Conservation (phyloP, 1,140 invertebrate species). For the Andricus grossulariae region DNA sequence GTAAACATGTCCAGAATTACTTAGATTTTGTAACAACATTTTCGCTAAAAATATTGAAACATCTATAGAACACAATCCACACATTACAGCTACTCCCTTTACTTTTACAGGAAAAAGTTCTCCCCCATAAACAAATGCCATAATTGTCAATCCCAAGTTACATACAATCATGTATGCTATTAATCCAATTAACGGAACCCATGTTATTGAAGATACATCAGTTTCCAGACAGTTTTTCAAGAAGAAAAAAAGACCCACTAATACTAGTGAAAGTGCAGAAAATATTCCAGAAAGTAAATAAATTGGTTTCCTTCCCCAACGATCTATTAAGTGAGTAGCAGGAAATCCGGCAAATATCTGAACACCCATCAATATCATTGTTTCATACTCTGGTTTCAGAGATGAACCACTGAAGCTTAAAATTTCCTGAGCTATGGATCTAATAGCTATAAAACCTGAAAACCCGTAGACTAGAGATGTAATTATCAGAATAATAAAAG, state of each 20-base stretch:
- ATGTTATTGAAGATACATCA: slow-evolving; percentile 61
- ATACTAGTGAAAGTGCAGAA: slow-evolving; percentile 76
- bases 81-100: slow-evolving; percentile 55
- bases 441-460: slow-evolving; percentile 85
- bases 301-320: slow-evolving; percentile 81
- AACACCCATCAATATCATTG: slow-evolving; percentile 82
- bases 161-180: slow-evolving; percentile 67
- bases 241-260: slow-evolving; percentile 76
- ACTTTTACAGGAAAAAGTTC: background rate
- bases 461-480: slow-evolving; percentile 86
- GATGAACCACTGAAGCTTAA: slow-evolving; percentile 81
- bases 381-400: slow-evolving; percentile 73
- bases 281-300: slow-evolving; percentile 80
- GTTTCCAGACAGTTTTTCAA: slow-evolving; percentile 59
- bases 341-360: slow-evolving; percentile 81
- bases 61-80: slow-evolving; percentile 58
- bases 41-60: too few relatives aligned
- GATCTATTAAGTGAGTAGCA: slow-evolving; percentile 82
- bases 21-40: too few relatives aligned
- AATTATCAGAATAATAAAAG: slow-evolving; percentile 81
- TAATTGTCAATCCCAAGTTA: slow-evolving; percentile 77
- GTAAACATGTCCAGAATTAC: too few relatives aligned
- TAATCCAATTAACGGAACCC: slow-evolving; percentile 64
- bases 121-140: slow-evolving; percentile 56
- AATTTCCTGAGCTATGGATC: slow-evolving; percentile 85